Base-by-base conservation (phyloP, 2,113 vertebrate species). In the Onychostruthus taczanowskii region DNA sequence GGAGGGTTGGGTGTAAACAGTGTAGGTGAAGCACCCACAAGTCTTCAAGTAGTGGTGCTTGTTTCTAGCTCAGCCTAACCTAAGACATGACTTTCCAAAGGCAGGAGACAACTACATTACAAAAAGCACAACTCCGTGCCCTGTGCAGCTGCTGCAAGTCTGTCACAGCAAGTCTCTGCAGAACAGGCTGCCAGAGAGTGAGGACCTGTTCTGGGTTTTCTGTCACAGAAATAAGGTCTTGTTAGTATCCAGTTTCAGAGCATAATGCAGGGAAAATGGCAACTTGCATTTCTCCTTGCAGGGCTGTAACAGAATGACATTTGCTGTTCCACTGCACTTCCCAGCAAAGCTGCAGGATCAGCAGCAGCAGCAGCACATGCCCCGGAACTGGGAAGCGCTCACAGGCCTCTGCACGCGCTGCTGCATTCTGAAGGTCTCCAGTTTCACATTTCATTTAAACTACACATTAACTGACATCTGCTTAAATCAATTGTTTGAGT, bases 311-410 rank as follows among this genome's bases (percentile, higher is more conserved):
- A 69, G n/a, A 55, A 31, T 12, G n/a, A 1, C 5, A 35, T 39
- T 14, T 44, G 59, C 63, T 62, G 68, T 58, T n/a, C 53, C 24
- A 18, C 21, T 16, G 33, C 21, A 18, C 43, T 53, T 33, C 55
- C 66, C 58, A 56, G 66, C 64, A 55, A 66, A 70, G 64, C 76
- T 73, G 50, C 55, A 6, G 0, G 14, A 37, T 2, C 27, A n/a
- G 62, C 62, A 84, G 12, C 22, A 39, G 80, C 68, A 79, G 16
- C 58, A 50, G 61, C 53, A 21, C 16, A 0, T 1, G 2, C 59
- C 50, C 59, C 14, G 0, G 21, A 27, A 19, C 68, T 13, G 22
- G 4, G 33, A 17, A 16, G 66, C 0, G 0, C 39, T 83, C 72
- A 4, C 2, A 56, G 76, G 4, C 10, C 26, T 19, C 50, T 43